phyloP scores from a whole-genome alignment of 2,888 invertebrate genomes.

The Catocala sponsa region DNA sequence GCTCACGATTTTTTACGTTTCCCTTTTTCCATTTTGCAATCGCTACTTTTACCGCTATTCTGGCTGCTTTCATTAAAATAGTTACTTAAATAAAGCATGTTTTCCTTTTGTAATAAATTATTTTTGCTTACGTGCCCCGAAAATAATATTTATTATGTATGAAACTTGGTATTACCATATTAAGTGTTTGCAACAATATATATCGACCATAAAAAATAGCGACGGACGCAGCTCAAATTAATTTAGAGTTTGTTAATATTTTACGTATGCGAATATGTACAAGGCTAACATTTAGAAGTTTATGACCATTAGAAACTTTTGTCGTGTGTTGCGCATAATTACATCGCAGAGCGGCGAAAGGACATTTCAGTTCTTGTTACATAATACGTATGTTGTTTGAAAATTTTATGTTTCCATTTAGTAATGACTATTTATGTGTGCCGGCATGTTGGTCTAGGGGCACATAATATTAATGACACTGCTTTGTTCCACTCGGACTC shows the following conservation, averaged over 20 bases:
- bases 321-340: constrained; percentile 38
- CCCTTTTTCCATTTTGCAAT: constrained; percentile 53
- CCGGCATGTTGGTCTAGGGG: no score
- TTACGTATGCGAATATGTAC: constrained; percentile 30
- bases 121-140: background rate
- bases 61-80: constrained; percentile 44
- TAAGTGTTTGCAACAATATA: constrained; percentile 15
- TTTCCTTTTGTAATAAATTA: constrained; percentile 22
- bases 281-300: constrained; percentile 35
- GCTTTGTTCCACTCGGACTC: no score
- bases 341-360: constrained; percentile 12
- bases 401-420: no score
- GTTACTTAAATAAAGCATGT: constrained; percentile 23
- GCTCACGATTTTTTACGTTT: constrained; percentile 62
- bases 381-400: background rate
- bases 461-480: no score
- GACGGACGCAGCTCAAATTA: constrained; percentile 37
- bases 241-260: constrained; percentile 44
- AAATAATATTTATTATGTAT: constrained; percentile 8
- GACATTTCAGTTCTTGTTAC: constrained; percentile 31
- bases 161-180: background rate
- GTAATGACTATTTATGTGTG: no score
- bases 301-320: constrained; percentile 46
- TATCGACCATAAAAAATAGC: constrained; percentile 24
- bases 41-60: constrained; percentile 40